These are phyloP conservation scores for Prietella phreatophila DNA, from an alignment of 2,113 vertebrate species.

Conservation along the genomic window DNA sequence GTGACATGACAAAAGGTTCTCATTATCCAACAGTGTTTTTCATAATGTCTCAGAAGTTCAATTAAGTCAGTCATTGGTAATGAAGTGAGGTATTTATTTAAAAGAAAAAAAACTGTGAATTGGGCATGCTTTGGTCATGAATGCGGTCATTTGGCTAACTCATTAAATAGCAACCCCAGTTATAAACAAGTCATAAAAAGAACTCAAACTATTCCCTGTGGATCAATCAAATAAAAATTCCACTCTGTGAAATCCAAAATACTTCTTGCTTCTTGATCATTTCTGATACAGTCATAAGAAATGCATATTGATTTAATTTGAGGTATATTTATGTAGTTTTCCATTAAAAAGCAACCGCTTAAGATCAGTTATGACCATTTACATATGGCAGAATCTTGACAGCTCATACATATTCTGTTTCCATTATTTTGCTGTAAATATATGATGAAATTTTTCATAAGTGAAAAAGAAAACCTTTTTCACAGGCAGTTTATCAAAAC, in stretches of 20 bases:
- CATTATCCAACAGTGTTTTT: constrained; percentile 39
- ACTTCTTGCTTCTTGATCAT: background rate
- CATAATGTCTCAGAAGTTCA: constrained; percentile 47
- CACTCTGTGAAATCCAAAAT: background rate
- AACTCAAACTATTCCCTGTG: constrained; percentile 38
- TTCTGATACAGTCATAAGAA: background rate
- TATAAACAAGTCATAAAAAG: constrained; percentile 45
- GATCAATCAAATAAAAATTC: constrained; percentile 28
- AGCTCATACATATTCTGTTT: background rate
- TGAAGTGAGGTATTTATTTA: constrained; percentile 40
- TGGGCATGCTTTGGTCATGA: constrained; percentile 39
- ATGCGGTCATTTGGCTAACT: background rate
- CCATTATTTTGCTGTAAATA: background rate
- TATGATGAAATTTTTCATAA: background rate
- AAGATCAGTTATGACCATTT: background rate
- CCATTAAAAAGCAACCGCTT: background rate
- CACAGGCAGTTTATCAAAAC: background rate
- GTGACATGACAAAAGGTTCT: background rate
- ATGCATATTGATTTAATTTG: background rate
- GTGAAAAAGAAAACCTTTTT: background rate
- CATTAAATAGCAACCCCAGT: background rate
- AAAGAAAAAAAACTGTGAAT: constrained; percentile 15
- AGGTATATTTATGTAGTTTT: background rate
- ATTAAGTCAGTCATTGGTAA: constrained; percentile 43
- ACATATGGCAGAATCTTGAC: background rate